Conservation (phyloP, 2,797 vertebrate species). For the Sebastes diploproa region DNA sequence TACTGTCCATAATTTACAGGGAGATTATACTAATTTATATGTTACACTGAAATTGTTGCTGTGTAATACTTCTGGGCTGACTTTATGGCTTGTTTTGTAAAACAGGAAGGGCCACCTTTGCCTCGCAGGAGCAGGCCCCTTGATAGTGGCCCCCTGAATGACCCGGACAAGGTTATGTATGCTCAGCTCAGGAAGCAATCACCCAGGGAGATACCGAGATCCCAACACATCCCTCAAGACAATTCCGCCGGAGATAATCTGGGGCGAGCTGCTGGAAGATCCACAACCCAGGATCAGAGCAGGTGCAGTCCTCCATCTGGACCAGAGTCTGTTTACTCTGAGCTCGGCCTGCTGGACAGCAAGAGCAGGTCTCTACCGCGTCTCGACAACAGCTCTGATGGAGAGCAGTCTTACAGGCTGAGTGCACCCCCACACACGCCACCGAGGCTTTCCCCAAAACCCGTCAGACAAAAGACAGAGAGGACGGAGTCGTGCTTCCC, state of each 20-base stretch:
- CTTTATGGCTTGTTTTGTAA: conserved; percentile 26
- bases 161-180: conserved; percentile 66
- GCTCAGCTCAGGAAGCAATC: conserved; percentile 74
- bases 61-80: not conserved
- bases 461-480: conserved; percentile 40
- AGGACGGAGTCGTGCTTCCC: conserved; percentile 6
- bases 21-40: not conserved
- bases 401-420: conserved; percentile 43
- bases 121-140: conserved; percentile 64
- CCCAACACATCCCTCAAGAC: conserved; percentile 20
- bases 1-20: not conserved
- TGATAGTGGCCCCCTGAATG: conserved; percentile 18
- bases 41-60: not conserved
- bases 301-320: conserved; percentile 11
- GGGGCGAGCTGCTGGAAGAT: conserved; percentile 3
- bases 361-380: conserved; percentile 72
- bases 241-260: not conserved
- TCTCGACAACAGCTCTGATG: conserved; percentile 49
- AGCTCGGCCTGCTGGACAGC: conserved; percentile 66
- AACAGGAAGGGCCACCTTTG: conserved; percentile 75
- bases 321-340: conserved; percentile 69
- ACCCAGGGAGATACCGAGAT: conserved; percentile 3
- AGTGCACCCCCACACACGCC: conserved; percentile 44
- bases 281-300: conserved; percentile 3
- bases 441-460: conserved; percentile 66